A percentile compares a stretch with the other conserved stretches of the same genome.
These are phyloP conservation scores for Cherax destructor DNA, from an alignment of 1,140 invertebrate species.

Conservation along the genomic window DNA sequence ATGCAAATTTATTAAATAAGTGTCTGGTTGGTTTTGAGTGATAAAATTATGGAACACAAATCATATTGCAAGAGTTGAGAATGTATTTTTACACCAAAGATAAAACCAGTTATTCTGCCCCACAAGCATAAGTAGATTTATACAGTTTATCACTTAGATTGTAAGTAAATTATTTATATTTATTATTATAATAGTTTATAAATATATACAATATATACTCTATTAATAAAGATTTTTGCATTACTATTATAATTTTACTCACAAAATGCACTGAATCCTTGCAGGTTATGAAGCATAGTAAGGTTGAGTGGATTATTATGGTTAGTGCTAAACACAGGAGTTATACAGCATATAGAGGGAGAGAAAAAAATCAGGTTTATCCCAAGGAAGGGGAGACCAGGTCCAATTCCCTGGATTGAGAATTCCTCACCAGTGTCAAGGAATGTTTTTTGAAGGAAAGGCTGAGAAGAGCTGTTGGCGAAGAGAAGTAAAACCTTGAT, in stretches of 20 bases:
- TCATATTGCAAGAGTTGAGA: neutral
- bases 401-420: no score
- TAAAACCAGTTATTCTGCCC: neutral
- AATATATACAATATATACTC: neutral
- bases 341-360: no score
- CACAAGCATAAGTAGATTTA: neutral
- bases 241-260: neutral
- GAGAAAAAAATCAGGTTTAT: no score
- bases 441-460: no score
- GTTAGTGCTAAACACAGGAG: no score
- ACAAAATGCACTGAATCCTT: no score
- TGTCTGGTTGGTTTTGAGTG: neutral
- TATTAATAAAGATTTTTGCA: neutral
- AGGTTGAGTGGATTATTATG: no score
- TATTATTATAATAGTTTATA: constrained; percentile 8
- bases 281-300: no score
- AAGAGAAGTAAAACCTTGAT: no score
- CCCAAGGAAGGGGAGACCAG: no score
- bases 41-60: neutral
- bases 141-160: neutral
- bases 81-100: constrained; percentile 10
- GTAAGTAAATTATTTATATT: constrained; percentile 2
- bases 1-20: neutral
- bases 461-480: no score
- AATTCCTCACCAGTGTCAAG: no score